Conservation (phyloP, 2,888 invertebrate genomes). For the Metacarcinus magister region DNA sequence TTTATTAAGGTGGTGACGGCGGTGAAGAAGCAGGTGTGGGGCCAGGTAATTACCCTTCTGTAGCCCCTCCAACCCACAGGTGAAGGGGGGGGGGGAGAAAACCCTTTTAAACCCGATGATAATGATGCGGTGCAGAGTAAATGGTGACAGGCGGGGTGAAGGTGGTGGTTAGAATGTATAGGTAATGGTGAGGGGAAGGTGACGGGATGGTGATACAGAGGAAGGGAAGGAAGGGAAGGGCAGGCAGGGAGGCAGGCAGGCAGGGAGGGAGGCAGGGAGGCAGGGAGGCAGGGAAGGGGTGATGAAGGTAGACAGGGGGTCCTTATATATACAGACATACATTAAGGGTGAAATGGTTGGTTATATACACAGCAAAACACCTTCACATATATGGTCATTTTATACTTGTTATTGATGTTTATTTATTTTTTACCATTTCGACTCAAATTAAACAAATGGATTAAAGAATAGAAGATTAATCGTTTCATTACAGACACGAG, state of each 20-base stretch:
- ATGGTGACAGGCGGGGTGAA: neutral
- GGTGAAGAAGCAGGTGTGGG: neutral
- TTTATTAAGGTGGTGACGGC: slow-evolving; percentile 19
- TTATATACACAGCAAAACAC: neutral
- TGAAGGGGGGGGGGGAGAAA: neutral
- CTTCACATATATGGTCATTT: neutral
- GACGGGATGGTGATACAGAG: neutral
- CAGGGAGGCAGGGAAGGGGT: neutral
- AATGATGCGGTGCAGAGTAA: slow-evolving; percentile 35
- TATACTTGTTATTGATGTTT: neutral
- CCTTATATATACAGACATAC: neutral
- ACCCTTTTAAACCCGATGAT: neutral
- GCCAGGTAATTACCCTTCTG: neutral
- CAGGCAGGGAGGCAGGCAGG: neutral
- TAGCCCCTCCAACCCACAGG: neutral
- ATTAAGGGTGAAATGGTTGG: neutral
- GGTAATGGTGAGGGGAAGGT: slow-evolving; percentile 28
- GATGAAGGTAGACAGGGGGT: neutral
- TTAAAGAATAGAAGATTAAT: no score
- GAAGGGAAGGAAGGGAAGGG: neutral
- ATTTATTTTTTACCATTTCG: no score
- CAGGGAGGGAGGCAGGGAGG: neutral
- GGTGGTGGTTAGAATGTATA: neutral
- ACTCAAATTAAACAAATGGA: no score
- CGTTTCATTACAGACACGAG: no score